Evolutionary conservation across 30 jellyfish, hydroid and myxozoan genomes (phyloP), one percentile per base, ranked within the genome.

Genomic region (Turritopsis rubra): DNA sequence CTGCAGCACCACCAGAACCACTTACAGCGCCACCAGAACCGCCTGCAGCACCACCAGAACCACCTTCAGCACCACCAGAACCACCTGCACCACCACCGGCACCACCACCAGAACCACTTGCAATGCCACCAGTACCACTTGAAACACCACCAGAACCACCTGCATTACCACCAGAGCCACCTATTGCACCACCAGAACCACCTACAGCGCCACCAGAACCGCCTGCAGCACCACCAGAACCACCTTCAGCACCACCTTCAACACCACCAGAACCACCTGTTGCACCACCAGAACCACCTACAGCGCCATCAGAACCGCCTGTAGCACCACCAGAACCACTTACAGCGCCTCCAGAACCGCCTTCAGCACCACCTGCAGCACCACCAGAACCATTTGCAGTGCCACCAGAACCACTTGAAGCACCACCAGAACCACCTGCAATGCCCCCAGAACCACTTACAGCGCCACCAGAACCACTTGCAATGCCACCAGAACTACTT

Each of bases 211-310:
- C 89, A 52, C 81, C 91, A 66, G 91, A 91, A 66, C 91, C 96
- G 41, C 96, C 96, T 1, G 89, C 96, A 0, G 60, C 96, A 28
- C 96, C 96, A 16, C 90, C 96, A 22, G 85, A 90, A 29, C 82
- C 86, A 1, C 84, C 94, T 0, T 84, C 94, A 5, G 84, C 87
- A 3, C 84, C 90, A 19, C 72, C 85, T 13, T 84, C 90, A 75
- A 79, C 91, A 7, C 83, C 91, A 19, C 21, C 89, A 16, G 54
- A 65, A 29, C 84, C 90, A 19, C 73, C 89, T 1, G 7, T 75
- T 66, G 31, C 22, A 9, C 31, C 77, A 1, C 16, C 77, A 19
- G 30, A 23, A n/a, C 31, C 77, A 23, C 16, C 77, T 7, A 17
- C 77, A 8, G 76, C 17, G 27, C 76, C 17, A 66, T 8, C 76